A percentile compares a stretch with the other conserved stretches of the same genome.
These are phyloP conservation scores for Epinephelus cyanopodus DNA, from an alignment of 2,113 vertebrate genomes.

Conservation along the genomic window DNA sequence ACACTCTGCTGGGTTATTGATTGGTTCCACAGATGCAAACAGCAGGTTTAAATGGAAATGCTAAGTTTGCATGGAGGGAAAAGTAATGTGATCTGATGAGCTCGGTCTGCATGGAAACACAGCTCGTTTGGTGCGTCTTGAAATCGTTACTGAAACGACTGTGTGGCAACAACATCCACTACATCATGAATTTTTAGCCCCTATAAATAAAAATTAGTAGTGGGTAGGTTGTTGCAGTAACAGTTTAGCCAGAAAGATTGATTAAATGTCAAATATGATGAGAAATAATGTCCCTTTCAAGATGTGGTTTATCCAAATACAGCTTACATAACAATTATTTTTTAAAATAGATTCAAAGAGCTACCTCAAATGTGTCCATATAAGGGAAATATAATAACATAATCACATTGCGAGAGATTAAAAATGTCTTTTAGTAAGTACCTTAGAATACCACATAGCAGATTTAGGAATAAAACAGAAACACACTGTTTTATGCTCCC, in stretches of 20 bases:
- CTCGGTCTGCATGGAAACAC: slow-evolving; percentile 41
- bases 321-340: background rate
- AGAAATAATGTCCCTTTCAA: slow-evolving; percentile 22
- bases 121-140: slow-evolving; percentile 20
- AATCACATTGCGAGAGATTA: slow-evolving; percentile 40
- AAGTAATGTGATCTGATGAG: slow-evolving; percentile 65
- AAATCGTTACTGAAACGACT: slow-evolving; percentile 18
- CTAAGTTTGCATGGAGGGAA: slow-evolving; percentile 58
- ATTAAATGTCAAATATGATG: slow-evolving; percentile 31
- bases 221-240: background rate
- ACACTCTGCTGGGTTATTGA: slow-evolving; percentile 73
- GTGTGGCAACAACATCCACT: background rate
- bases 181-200: slow-evolving; percentile 4
- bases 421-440: slow-evolving; percentile 18
- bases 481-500: slow-evolving; percentile 8
- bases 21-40: slow-evolving; percentile 63
- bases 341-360: background rate
- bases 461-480: slow-evolving; percentile 22
- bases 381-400: slow-evolving; percentile 21
- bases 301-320: slow-evolving; percentile 10
- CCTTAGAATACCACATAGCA: slow-evolving; percentile 5
- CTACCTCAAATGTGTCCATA: background rate
- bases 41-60: slow-evolving; percentile 70
- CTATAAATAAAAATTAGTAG: background rate
- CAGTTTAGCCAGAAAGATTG: background rate